A percentile compares a stretch with the other conserved stretches of the same genome.
phyloP scores from a whole-genome alignment of 2,113 vertebrate species.

The Aptenodytes forsteri region DNA sequence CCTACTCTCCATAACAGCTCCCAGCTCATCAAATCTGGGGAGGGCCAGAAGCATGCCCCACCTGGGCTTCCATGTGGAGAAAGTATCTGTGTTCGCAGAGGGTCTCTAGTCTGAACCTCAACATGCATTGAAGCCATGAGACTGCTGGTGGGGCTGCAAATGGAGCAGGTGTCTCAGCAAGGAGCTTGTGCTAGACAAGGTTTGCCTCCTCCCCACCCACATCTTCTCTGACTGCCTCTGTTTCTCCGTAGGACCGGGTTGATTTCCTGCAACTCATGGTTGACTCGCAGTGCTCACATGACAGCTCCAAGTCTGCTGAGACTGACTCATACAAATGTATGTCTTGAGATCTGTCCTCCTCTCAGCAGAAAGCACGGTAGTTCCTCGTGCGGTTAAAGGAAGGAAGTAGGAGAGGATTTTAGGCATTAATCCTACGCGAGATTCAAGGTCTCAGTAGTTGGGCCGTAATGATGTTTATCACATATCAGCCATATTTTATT shows the following conservation, averaged over 20 bases:
- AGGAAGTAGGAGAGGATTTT: neutral
- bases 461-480: neutral
- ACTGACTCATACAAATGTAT: neutral
- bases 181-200: neutral
- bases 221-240: neutral
- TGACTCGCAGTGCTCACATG: conserved; percentile 69
- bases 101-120: neutral
- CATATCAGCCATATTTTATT: neutral
- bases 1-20: neutral
- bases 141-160: neutral
- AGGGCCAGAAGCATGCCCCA: neutral
- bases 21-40: neutral
- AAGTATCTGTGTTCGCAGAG: neutral
- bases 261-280: conserved; percentile 87
- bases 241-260: conserved; percentile 65
- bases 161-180: neutral
- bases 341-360: neutral
- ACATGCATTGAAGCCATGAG: neutral
- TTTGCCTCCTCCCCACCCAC: neutral
- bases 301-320: neutral
- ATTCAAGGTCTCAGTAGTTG: neutral
- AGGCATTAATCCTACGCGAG: neutral
- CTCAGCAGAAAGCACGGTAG: neutral
- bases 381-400: neutral
- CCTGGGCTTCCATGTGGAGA: neutral